Evolutionary conservation across 1,140 invertebrate genomes (phyloP), one percentile per base, ranked within the genome.

Genomic region (Arctopsyche grandis): DNA sequence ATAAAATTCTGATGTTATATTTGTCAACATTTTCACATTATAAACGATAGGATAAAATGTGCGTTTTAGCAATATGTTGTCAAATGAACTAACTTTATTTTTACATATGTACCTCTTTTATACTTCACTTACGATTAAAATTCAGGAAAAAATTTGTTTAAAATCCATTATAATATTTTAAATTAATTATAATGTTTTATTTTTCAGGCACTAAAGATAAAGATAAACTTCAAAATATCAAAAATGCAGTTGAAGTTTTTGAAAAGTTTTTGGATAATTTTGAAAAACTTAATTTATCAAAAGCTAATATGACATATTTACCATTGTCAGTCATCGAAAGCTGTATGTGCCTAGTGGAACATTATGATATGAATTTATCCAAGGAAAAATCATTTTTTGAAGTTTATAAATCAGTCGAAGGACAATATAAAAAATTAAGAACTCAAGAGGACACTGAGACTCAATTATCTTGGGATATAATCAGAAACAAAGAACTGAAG

Each of bases 241-340:
- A 92, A 78, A 90, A 91, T 80, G 91, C 91, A 0, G 88, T 92
- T 66, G 84, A 88, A 9, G 84, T 91, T n/a, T 90, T 92, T 80
- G 91, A 93, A 80, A 88, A 91, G 70, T 93, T 92, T 83, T 84
- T 92, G 0, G 90, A 91, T 75, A 90, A 92, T 76, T 92, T 91
- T 81, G 91, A 92, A 79, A 86, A 87, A 0, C 85, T 89, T 77
- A 91, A 92, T 81, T 83, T 89, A 9, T 89, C 90, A 44, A 90
- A 90, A 80, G 88, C 91, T 80, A 92, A 92, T 83, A 89, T 90
- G 44, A 84, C 90, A 0, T 92, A 93, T 85, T 77, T 92, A 26
- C 88, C 90, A 0, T 80, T 90, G 19, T 82, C 84, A 4, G 83
- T 85, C 14, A 83, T 88, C 9, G 80, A 86, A 78, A 70, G 83